Evolutionary conservation across 1,140 invertebrate species (phyloP), one percentile per base, ranked within the genome.

Genomic region (Oryzaephilus surinamensis): DNA sequence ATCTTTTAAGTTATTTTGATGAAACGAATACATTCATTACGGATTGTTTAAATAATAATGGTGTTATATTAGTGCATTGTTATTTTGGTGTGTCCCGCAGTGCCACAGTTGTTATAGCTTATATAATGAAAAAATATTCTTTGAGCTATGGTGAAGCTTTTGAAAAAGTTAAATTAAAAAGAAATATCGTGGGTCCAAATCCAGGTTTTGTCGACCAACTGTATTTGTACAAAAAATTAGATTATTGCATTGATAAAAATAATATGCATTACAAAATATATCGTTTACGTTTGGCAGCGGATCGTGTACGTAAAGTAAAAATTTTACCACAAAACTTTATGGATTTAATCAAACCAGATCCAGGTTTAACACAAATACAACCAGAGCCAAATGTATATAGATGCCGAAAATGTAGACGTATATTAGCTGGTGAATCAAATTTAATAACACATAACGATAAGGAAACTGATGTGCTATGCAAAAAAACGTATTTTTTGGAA

Each of bases 21-120:
- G 73, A 78, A 26, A 76, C 80, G 13, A 76, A 76, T 58, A 62
- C 77, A 2, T 90, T 86, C 48, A 86, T 90, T 19, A 69, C 70
- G 35, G 56, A 70, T 13, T 75, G 76, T 7, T 7, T 52, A 26
- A 54, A 64, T 2, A 24, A 21, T 29, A 65, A 67, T 18, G 75
- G 77, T 11, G 74, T 62, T 43, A 69, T 88, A 3, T 62, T 89
- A 7, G 81, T 89, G 1, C 86, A 90, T 52, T 90, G 86, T 62
- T 85, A 87, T 52, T 87, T 79, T 55, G 86, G 86, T 12, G 77
- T 91, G n/a, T 90, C 86, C 2, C 66, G 88, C 38, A 90, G 85
- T 50, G 80, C 84, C 1, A 79, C 84, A 0, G 66, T 89, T 2
- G 77, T 91, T 0, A 81, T 89, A 43, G 85, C 81, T 6, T 90